A percentile compares a stretch with the other conserved stretches of the same genome.
Evolutionary conservation across 2,888 invertebrate species (phyloP).

Genomic region (Plebejus melissa): DNA sequence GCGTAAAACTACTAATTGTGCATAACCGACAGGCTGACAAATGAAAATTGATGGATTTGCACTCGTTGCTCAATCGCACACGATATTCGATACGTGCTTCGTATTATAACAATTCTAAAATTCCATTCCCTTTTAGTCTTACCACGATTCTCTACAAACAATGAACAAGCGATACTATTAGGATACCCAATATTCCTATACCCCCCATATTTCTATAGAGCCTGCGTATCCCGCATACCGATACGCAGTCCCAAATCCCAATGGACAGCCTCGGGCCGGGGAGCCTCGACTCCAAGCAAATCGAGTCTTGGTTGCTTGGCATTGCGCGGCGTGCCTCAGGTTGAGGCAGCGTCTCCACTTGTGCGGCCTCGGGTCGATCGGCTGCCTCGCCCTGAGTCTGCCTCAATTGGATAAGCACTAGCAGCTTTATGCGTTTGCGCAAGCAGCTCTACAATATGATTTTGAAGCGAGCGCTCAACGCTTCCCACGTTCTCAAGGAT

Average conservation of each 20-base stretch:
- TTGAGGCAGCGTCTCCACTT: too few relatives aligned
- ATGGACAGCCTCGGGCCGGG: too few relatives aligned
- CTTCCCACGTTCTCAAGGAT: constrained; percentile 32
- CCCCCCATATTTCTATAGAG: too few relatives aligned
- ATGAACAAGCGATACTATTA: neutral
- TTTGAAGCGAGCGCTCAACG: neutral
- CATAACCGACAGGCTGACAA: neutral
- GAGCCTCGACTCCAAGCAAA: too few relatives aligned
- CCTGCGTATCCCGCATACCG: too few relatives aligned
- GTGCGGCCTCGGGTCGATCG: too few relatives aligned
- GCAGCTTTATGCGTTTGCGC: neutral
- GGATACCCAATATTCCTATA: neutral
- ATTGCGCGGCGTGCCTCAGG: too few relatives aligned
- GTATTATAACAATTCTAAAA: neutral
- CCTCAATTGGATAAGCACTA: too few relatives aligned
- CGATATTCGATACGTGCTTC: neutral
- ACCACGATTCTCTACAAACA: neutral
- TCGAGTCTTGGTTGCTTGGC: too few relatives aligned
- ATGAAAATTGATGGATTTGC: neutral
- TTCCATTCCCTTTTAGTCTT: neutral
- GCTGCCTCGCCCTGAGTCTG: too few relatives aligned
- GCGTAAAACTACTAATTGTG: neutral
- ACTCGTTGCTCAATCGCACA: neutral
- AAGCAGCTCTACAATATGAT: neutral
- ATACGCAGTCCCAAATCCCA: too few relatives aligned